These are phyloP conservation scores for Poeciliopsis retropinna DNA, from an alignment of 2,113 vertebrate species.

Conservation along the genomic window DNA sequence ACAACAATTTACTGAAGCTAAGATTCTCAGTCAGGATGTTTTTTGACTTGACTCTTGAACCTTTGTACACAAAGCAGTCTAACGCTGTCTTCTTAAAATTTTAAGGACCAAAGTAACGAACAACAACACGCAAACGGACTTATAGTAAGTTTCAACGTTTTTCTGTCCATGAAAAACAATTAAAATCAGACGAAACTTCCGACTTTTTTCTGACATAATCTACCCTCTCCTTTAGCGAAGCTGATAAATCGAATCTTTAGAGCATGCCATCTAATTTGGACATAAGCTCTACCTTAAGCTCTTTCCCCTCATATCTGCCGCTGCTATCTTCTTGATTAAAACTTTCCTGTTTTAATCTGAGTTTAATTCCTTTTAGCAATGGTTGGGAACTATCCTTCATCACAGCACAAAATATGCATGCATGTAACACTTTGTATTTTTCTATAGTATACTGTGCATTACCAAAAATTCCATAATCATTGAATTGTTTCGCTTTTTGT, in stretches of 20 bases:
- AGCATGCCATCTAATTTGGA: constrained; percentile 75
- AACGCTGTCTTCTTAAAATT: constrained; percentile 89
- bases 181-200: constrained; percentile 48
- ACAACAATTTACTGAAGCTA: constrained; percentile 14
- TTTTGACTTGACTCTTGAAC: constrained; percentile 53
- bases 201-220: constrained; percentile 65
- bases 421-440: neutral
- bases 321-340: constrained; percentile 49
- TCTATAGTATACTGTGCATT: neutral
- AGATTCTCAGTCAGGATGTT: constrained; percentile 48
- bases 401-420: constrained; percentile 14
- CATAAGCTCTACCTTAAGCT: constrained; percentile 43
- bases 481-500: neutral
- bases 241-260: constrained; percentile 45
- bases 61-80: constrained; percentile 60
- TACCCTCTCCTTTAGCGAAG: constrained; percentile 51
- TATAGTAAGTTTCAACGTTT: constrained; percentile 95
- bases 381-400: constrained; percentile 54
- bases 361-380: constrained; percentile 16
- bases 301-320: constrained; percentile 54
- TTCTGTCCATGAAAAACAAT: constrained; percentile 73
- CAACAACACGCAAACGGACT: constrained; percentile 99
- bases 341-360: constrained; percentile 40
- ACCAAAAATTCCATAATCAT: neutral
- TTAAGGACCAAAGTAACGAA: constrained; percentile 99